Evolutionary conservation across 2,797 vertebrate genomes (phyloP).

Genomic region (Benthosema pterotum): DNA sequence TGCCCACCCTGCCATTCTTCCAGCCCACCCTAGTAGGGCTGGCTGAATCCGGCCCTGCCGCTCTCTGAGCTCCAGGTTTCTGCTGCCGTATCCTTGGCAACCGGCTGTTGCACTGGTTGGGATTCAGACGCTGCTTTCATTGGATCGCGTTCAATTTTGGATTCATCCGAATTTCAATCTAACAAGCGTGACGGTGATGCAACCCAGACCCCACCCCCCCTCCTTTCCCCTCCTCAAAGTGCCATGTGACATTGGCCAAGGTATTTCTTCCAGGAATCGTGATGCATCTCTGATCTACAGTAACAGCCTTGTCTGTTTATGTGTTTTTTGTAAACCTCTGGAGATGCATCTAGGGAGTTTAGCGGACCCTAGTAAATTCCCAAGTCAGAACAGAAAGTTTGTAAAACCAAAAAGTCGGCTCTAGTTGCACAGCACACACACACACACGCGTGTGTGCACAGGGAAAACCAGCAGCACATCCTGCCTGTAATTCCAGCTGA

Average conservation of each 20-base stretch:
- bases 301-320: too few species aligned
- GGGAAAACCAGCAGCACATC: background rate
- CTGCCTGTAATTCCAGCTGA: background rate
- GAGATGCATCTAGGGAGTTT: constrained; percentile 33
- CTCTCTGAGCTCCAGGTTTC: too few species aligned
- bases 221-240: background rate
- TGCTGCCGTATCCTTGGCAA: too few species aligned
- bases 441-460: constrained; percentile 4
- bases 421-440: background rate
- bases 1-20: too few species aligned
- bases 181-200: background rate
- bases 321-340: constrained; percentile 18
- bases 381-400: background rate
- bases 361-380: constrained; percentile 21
- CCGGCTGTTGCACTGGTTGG: too few species aligned
- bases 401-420: constrained; percentile 1
- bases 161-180: constrained; percentile 14
- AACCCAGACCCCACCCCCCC: background rate
- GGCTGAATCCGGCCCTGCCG: too few species aligned
- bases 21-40: too few species aligned
- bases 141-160: too few species aligned
- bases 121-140: too few species aligned
- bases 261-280: constrained; percentile 35
- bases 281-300: too few species aligned
- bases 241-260: constrained; percentile 16